phyloP scores from a whole-genome alignment of 2,797 vertebrate genomes.

The Cheracebus regulus region DNA sequence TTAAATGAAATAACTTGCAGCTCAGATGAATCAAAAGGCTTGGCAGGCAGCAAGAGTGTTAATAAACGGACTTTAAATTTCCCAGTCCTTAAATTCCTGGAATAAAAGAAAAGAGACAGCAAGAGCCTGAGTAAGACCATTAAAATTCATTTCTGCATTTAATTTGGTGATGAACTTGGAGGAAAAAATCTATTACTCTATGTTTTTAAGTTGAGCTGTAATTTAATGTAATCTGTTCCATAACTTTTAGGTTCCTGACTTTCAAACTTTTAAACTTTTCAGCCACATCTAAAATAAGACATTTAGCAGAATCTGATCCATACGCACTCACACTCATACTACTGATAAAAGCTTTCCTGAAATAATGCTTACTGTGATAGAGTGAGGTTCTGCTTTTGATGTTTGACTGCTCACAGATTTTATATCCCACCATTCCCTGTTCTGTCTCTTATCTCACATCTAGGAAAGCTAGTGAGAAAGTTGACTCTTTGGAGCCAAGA shows the following conservation, averaged over 20 bases:
- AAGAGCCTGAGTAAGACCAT: not conserved
- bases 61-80: conserved; percentile 33
- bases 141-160: conserved; percentile 44
- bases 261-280: not conserved
- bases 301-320: not conserved
- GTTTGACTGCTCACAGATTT: not conserved
- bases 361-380: not conserved
- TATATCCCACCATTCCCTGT: rapidly evolving
- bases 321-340: too few species aligned
- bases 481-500: not conserved
- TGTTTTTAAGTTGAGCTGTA: not conserved
- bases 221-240: not conserved
- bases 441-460: not conserved
- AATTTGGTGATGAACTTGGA: conserved; percentile 17
- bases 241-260: not conserved
- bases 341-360: not conserved
- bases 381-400: not conserved
- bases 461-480: not conserved
- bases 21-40: not conserved
- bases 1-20: not conserved
- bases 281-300: not conserved
- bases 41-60: not conserved
- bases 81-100: not conserved
- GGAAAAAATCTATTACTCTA: not conserved
- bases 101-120: conserved; percentile 31